Evolutionary conservation across 92 coral and sea anemone genomes (phyloP).

Genomic region (Paramuricea clavata): DNA sequence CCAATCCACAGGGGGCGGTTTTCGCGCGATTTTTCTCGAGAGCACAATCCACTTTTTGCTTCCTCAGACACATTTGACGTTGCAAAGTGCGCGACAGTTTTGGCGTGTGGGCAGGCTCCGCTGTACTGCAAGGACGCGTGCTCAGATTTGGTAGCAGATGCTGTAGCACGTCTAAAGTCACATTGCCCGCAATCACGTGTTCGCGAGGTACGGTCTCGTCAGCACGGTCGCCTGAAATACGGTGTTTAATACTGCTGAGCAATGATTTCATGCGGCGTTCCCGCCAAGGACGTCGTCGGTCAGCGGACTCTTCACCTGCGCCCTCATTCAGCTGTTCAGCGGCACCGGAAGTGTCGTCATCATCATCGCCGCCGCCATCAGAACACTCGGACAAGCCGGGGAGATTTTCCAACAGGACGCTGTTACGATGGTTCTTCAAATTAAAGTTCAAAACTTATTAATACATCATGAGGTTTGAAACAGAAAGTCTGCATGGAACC

Average conservation of each 20-base stretch:
- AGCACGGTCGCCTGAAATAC: constrained; percentile 31
- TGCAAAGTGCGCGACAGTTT: constrained; percentile 19
- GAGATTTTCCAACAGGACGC: not conserved
- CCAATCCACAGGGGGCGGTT: not conserved
- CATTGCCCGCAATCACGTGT: constrained; percentile 2
- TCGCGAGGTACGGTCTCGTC: not conserved
- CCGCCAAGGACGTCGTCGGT: not conserved
- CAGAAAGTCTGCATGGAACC: no score
- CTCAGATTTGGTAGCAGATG: constrained; percentile 28
- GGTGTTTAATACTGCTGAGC: constrained; percentile 24
- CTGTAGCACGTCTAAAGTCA: constrained; percentile 30
- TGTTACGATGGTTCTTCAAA: constrained; percentile 8
- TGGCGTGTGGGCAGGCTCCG: not conserved
- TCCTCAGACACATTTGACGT: constrained; percentile 26
- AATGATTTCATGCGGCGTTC: constrained; percentile 41
- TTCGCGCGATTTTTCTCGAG: not conserved
- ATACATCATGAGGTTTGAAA: not conserved
- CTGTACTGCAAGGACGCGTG: constrained; percentile 8
- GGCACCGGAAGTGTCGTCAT: not conserved
- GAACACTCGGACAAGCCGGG: not conserved
- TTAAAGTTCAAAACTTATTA: not conserved
- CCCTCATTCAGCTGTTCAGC: constrained; percentile 11
- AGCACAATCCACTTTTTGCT: not conserved
- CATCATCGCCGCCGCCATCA: constrained; percentile 4
- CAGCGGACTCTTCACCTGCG: not conserved